These are phyloP conservation scores for Acanthosepion esculentum DNA, from an alignment of 2,888 invertebrate genomes.

Conservation along the genomic window DNA sequence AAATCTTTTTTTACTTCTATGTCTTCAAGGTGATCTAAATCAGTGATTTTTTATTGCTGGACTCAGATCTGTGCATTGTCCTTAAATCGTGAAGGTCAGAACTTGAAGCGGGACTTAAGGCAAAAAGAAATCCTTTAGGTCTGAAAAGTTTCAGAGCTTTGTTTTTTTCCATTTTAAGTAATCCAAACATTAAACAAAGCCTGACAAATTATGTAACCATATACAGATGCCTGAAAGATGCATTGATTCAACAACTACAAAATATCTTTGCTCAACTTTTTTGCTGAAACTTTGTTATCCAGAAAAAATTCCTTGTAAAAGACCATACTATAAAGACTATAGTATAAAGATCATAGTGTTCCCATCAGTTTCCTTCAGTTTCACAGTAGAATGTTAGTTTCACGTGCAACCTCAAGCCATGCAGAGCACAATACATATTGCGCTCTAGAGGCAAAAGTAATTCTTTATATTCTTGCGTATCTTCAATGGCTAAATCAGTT, in stretches of 20 bases:
- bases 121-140: neutral
- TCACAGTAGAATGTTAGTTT: conserved; percentile 21
- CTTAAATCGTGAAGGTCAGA: neutral
- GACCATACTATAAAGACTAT: neutral
- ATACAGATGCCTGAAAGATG: neutral
- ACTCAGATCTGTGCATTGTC: neutral
- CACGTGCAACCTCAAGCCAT: neutral
- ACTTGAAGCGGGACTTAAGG: neutral
- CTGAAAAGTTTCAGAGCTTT: neutral
- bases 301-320: neutral
- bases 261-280: neutral
- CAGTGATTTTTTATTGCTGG: neutral
- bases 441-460: neutral
- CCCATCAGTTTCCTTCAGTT: conserved; percentile 18
- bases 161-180: neutral
- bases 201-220: neutral
- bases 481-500: neutral
- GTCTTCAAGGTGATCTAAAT: neutral
- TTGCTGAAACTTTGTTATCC: neutral
- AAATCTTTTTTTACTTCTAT: no score
- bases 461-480: neutral
- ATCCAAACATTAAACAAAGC: conserved; percentile 16
- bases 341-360: neutral
- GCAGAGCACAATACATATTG: neutral
- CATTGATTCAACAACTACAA: neutral